phyloP scores from a whole-genome alignment of 2,797 vertebrate species.

The Channa striata region DNA sequence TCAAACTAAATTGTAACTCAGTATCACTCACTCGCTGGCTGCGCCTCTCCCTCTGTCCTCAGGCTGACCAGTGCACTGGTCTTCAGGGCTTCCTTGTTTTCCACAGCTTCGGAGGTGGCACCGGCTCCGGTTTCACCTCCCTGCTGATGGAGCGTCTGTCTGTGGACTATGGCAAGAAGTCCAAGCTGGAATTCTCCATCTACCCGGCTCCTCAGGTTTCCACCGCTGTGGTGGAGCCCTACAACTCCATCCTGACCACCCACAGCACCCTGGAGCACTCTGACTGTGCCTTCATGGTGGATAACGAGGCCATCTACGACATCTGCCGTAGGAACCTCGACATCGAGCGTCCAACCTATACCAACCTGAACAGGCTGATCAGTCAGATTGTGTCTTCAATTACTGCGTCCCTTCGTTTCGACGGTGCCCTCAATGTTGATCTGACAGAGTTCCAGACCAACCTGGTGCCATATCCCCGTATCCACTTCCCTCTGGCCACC shows the following conservation, averaged over 20 bases:
- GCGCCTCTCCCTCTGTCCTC: constrained; percentile 17
- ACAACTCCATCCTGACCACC: constrained; percentile 75
- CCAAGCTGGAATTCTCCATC: constrained; percentile 73
- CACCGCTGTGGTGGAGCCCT: constrained; percentile 69
- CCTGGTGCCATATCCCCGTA: constrained; percentile 86
- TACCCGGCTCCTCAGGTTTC: constrained; percentile 72
- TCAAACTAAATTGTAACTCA: no score
- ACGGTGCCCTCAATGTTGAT: constrained; percentile 88
- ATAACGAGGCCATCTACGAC: constrained; percentile 74
- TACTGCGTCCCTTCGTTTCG: constrained; percentile 85
- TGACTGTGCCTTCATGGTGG: constrained; percentile 73
- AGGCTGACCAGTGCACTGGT: constrained; percentile 74
- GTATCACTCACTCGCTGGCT: background rate
- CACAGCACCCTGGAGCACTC: constrained; percentile 76
- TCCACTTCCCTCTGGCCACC: constrained; percentile 17
- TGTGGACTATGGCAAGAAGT: constrained; percentile 80
- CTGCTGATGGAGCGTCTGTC: constrained; percentile 75
- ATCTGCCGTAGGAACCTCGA: constrained; percentile 72
- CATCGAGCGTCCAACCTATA: constrained; percentile 83
- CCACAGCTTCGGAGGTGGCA: constrained; percentile 73
- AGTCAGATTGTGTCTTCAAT: constrained; percentile 58
- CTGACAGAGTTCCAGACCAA: constrained; percentile 89
- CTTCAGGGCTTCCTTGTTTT: constrained; percentile 76
- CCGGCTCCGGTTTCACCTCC: constrained; percentile 75
- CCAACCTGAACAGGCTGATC: constrained; percentile 87